Evolutionary conservation across 2,113 vertebrate genomes (phyloP).

Genomic region (Xenopus tropicalis): DNA sequence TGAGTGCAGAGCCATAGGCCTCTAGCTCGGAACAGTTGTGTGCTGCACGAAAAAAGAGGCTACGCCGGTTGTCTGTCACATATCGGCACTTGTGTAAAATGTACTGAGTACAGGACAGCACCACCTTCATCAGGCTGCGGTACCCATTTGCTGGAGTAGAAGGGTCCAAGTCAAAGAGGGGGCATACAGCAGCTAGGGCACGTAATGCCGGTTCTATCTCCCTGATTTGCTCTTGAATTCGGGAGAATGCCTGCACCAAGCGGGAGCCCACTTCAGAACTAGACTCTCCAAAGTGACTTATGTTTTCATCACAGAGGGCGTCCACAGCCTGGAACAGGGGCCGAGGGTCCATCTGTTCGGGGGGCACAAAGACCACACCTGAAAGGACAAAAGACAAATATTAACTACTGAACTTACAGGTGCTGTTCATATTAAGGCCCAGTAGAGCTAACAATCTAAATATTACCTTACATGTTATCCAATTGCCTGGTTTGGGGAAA

Average conservation of each 20-base stretch:
- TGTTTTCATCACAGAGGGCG: conserved; percentile 78
- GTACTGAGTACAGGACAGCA: conserved; percentile 81
- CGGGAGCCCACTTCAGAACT: conserved; percentile 64
- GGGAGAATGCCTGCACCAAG: conserved; percentile 64
- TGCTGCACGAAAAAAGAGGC: conserved; percentile 81
- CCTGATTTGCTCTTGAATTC: conserved; percentile 73
- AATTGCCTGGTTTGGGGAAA: too few relatives aligned
- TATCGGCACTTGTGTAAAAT: conserved; percentile 85
- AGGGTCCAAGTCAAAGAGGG: conserved; percentile 84
- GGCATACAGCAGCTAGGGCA: conserved; percentile 70
- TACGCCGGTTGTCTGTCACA: conserved; percentile 78
- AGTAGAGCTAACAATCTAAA: too few relatives aligned
- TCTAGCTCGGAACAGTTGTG: conserved; percentile 85
- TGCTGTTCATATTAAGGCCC: too few relatives aligned
- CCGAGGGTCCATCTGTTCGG: conserved; percentile 74
- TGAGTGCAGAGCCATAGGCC: conserved; percentile 81
- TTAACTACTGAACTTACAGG: too few relatives aligned
- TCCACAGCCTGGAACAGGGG: conserved; percentile 77
- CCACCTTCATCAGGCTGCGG: conserved; percentile 84
- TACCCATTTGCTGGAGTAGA: conserved; percentile 85
- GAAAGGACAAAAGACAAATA: conserved; percentile 1
- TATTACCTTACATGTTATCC: too few relatives aligned
- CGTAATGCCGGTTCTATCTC: conserved; percentile 72
- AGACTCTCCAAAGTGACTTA: conserved; percentile 70
- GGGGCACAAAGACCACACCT: conserved; percentile 52